Base-by-base conservation (phyloP, 2,888 invertebrate species). In the Ernsta delagoae region DNA sequence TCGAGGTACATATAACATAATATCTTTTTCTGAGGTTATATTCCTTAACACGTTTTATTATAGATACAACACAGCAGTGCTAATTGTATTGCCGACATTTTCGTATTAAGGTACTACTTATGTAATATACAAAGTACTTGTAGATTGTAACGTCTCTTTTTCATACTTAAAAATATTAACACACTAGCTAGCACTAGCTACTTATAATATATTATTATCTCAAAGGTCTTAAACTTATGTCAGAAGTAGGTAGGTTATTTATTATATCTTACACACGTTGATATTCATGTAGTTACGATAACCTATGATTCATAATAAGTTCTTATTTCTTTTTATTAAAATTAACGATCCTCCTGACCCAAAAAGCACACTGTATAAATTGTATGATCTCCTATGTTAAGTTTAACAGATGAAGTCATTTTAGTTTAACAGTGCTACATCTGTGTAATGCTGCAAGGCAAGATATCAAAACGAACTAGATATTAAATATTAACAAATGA, bases 381-480 rank as follows among this genome's bases (percentile, higher is more conserved):
- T 72, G 56, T 59, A 12, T 50, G 24, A 24, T 24, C 24, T 24
- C 24, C 24, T 24, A 24, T 24, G 24, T 24, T 24, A 24, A 24
- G 24, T 24, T 24, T 24, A 48, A 11, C 24, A 61, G 41, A 61
- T 61, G 59, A 62, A 34, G 70, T 50, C 54, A 59, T 43, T 43
- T 9, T 50, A 12, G 45, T 66, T 66, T 66, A 66, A 81, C 69
- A 70, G 65, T 72, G 67, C 3, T 1, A 24, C 24, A 24, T 24
- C 70, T 16, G 81, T 70, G 67, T 72, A 70, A 75, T 71, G 71
- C 54, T 72, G 61, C 63, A 60, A 70, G 70, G 70, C 73, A 73
- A 77, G 75, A 75, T 72, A 76, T 76, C 75, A 75, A 62, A 73
- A 66, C 63, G 70, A 75, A 77, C 76, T 82, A 82, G 84, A 85